These are phyloP conservation scores for Magallana ariakensis DNA, from an alignment of 1,140 invertebrate species.

Conservation along the genomic window DNA sequence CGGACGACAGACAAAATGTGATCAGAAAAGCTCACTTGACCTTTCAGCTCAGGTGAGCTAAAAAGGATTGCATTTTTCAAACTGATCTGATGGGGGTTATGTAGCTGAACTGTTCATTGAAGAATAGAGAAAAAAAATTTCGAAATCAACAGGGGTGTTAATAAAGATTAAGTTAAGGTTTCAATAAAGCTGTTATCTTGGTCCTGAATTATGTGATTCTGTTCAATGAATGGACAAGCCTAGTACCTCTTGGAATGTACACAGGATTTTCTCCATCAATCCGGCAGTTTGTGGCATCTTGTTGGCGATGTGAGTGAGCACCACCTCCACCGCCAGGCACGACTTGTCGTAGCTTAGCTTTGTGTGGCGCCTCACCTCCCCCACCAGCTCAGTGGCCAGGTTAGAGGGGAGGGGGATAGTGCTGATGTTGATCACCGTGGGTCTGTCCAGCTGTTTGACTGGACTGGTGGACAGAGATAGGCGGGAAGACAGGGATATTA, in stretches of 20 bases:
- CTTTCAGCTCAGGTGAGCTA: no score
- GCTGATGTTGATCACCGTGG: constrained; percentile 52
- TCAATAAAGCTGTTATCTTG: no score
- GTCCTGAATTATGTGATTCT: no score
- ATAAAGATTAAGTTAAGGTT: no score
- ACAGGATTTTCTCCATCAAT: constrained; percentile 69
- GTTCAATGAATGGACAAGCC: no score
- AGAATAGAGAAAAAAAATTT: no score
- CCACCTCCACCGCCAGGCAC: constrained; percentile 89
- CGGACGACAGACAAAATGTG: no score
- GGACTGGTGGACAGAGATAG: constrained; percentile 40
- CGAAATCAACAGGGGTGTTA: no score
- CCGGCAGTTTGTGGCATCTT: constrained; percentile 67
- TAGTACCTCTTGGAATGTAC: constrained; percentile 64
- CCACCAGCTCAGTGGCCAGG: constrained; percentile 75
- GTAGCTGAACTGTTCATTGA: no score
- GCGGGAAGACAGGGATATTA: background rate
- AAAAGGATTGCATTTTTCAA: no score
- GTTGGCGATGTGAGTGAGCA: constrained; percentile 81
- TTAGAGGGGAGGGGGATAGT: constrained; percentile 57
- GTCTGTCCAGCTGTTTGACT: constrained; percentile 39
- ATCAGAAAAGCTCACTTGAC: no score
- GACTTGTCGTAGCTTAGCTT: constrained; percentile 93
- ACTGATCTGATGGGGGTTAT: no score
- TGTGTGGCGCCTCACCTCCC: constrained; percentile 87